Conservation (phyloP, 2,113 vertebrate genomes). For the Pollachius pollachius region DNA sequence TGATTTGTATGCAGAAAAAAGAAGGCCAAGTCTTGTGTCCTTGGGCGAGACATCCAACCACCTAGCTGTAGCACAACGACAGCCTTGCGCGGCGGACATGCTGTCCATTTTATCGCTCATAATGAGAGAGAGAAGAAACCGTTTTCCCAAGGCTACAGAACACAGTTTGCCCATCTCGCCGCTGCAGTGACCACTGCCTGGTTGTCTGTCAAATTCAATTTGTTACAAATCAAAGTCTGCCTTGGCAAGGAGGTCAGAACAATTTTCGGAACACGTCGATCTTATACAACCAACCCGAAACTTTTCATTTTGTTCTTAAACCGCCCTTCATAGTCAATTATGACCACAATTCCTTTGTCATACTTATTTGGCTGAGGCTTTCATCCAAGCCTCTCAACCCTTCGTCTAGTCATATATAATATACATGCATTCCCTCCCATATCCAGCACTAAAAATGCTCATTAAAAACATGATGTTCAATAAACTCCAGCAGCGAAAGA, state of each 20-base stretch:
- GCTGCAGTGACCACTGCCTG: conserved; percentile 44
- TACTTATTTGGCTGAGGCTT: not conserved
- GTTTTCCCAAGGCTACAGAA: no score
- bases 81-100: no score
- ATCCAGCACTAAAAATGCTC: no score
- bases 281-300: conserved; percentile 63
- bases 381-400: conserved; percentile 10
- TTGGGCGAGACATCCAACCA: no score
- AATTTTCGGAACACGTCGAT: conserved; percentile 67
- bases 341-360: conserved; percentile 27
- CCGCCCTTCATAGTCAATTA: conserved; percentile 59
- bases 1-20: no score
- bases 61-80: no score
- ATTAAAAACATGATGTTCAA: no score
- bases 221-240: conserved; percentile 53
- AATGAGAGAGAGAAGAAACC: no score
- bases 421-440: not conserved
- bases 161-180: conserved; percentile 23
- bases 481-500: no score
- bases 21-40: no score
- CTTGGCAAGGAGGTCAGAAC: conserved; percentile 55
- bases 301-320: conserved; percentile 42
- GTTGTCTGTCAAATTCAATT: conserved; percentile 75
- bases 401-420: not conserved
- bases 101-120: no score